phyloP scores from a whole-genome alignment of 2,888 invertebrate genomes.

The Stictocephala bisonia region DNA sequence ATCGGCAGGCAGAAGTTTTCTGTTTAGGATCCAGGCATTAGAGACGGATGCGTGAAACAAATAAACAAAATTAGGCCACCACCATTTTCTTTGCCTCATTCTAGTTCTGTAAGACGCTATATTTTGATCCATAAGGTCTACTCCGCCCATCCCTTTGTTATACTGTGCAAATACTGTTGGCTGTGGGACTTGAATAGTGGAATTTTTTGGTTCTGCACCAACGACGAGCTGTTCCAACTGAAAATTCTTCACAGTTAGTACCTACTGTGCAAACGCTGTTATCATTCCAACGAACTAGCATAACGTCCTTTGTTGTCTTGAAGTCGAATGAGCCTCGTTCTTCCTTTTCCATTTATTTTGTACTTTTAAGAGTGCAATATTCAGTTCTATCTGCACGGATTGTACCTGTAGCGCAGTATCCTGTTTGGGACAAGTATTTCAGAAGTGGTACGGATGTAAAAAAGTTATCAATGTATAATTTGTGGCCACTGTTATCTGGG shows the following conservation, averaged over 20 bases:
- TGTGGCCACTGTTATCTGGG: neutral
- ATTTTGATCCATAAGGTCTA: too few species aligned
- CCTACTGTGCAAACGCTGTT: conserved; percentile 1
- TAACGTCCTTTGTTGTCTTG: conserved; percentile 20
- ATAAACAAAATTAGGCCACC: neutral
- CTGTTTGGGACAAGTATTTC: neutral
- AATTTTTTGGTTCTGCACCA: too few species aligned
- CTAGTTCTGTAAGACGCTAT: conserved; percentile 5
- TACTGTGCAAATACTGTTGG: too few species aligned
- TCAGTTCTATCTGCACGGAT: conserved; percentile 2
- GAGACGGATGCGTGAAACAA: conserved; percentile 1
- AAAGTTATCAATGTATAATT: conserved; percentile 16
- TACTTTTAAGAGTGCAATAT: conserved; percentile 1
- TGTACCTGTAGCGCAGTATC: conserved; percentile 20
- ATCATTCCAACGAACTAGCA: neutral
- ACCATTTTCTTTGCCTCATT: conserved; percentile 10
- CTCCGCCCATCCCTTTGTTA: too few species aligned
- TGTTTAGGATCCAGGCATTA: conserved; percentile 4
- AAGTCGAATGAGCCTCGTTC: too few species aligned
- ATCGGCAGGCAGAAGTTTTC: neutral
- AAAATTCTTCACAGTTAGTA: conserved; percentile 11
- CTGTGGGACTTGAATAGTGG: too few species aligned
- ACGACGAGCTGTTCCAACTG: neutral
- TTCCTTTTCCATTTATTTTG: too few species aligned
- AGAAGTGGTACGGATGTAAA: conserved; percentile 17